These are phyloP conservation scores for Nycteola revayana DNA, from an alignment of 2,888 invertebrate species.

Conservation along the genomic window DNA sequence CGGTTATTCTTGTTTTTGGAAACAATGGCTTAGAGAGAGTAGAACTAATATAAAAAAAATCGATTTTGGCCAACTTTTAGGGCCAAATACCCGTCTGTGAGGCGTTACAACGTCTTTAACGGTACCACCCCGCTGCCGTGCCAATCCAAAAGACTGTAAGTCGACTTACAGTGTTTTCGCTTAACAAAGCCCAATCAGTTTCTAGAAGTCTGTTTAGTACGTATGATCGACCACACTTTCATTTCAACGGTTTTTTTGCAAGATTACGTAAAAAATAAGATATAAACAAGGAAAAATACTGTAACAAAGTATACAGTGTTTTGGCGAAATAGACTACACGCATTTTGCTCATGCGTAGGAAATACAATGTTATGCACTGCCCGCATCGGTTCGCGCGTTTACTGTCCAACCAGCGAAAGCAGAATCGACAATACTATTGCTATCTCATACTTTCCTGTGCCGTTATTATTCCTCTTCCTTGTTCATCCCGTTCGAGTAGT, in stretches of 20 bases:
- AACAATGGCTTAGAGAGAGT: too few species aligned
- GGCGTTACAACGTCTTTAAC: too few species aligned
- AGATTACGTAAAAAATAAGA: slow-evolving; percentile 7
- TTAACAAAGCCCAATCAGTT: slow-evolving; percentile 5
- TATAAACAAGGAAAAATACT: slow-evolving; percentile 5
- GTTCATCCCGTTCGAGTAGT: background rate
- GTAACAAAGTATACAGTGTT: slow-evolving; percentile 8
- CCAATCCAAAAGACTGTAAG: slow-evolving; percentile 5
- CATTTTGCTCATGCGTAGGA: slow-evolving; percentile 1
- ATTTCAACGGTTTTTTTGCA: slow-evolving; percentile 2
- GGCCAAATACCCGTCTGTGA: too few species aligned
- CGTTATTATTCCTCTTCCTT: slow-evolving; percentile 1
- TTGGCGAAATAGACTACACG: slow-evolving; percentile 7
- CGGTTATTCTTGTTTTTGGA: too few species aligned
- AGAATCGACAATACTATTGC: slow-evolving; percentile 5
- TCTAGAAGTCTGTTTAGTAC: slow-evolving; percentile 4
- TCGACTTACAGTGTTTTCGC: slow-evolving; percentile 5
- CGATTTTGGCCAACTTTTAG: too few species aligned
- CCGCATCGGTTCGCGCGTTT: slow-evolving; percentile 1
- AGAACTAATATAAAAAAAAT: too few species aligned
- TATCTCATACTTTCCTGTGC: slow-evolving; percentile 5
- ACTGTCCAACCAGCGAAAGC: slow-evolving; percentile 1
- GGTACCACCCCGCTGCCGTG: slow-evolving; percentile 3
- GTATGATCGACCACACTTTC: background rate
- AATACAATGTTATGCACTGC: slow-evolving; percentile 7